phyloP scores from a whole-genome alignment of 1,140 invertebrate genomes.

The Lasaia peninsularis region DNA sequence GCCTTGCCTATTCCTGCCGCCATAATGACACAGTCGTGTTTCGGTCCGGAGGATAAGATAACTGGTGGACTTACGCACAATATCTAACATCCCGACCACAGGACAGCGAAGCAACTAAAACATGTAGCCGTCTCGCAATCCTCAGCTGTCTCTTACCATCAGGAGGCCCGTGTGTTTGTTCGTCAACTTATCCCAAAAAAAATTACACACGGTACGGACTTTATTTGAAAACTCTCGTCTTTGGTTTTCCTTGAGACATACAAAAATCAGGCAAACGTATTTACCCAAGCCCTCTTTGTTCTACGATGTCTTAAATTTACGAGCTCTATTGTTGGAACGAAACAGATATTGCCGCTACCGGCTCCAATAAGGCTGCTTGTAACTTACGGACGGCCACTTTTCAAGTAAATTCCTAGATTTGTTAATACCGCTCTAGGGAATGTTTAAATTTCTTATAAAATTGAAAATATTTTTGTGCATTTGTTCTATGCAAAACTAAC shows the following conservation, averaged over 20 bases:
- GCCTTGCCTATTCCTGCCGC: too few relatives aligned
- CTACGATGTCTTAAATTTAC: conserved; percentile 26
- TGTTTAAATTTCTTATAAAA: not conserved
- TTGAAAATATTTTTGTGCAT: too few relatives aligned
- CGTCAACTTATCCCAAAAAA: too few relatives aligned
- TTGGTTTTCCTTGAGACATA: not conserved
- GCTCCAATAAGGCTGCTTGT: conserved; percentile 17
- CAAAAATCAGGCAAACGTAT: conserved; percentile 4
- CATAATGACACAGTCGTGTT: too few relatives aligned
- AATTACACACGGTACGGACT: not conserved
- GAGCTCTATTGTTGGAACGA: conserved; percentile 18
- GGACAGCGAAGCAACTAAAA: too few relatives aligned
- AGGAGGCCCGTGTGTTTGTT: too few relatives aligned
- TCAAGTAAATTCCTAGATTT: conserved; percentile 18
- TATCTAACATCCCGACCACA: too few relatives aligned
- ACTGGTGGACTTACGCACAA: too few relatives aligned
- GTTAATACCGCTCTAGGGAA: not conserved
- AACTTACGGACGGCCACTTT: conserved; percentile 22
- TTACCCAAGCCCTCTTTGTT: conserved; percentile 17
- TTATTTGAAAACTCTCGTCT: not conserved
- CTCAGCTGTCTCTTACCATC: too few relatives aligned
- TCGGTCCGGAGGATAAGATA: too few relatives aligned
- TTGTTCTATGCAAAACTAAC: too few relatives aligned
- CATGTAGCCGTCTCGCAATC: too few relatives aligned
- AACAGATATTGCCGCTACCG: conserved; percentile 21